Base-by-base conservation (phyloP, 2,888 invertebrate genomes). In the Drosophila fungiperda region DNA sequence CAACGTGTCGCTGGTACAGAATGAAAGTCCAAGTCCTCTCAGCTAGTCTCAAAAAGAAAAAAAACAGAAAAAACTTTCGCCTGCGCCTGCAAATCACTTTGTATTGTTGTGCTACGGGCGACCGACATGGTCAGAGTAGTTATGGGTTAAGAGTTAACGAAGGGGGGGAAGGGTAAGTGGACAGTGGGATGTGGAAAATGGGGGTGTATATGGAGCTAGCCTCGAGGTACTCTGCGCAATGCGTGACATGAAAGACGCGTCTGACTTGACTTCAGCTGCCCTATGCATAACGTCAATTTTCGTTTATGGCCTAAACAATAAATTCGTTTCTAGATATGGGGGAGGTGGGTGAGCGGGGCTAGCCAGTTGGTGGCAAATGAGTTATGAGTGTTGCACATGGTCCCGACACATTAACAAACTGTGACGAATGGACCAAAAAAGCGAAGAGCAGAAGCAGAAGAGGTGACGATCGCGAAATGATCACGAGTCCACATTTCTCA, bases 301-400 rank as follows among this genome's bases (percentile, higher is more conserved):
- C 84, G 84, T 89, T 76, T 89, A 74, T 83, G 89, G 89, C 71
- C 76, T 60, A 68, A 80, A 84, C 89, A 84, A 84, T 84, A 89
- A 87, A 87, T 84, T 76, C 73, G 74, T 80, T 87, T 87, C 71
- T 70, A 80, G 83, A 15, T 23, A 8, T 17, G 6, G 20, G 85
- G 73, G 83, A 71, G 5, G 3, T 3, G 85, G 82, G 35, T 12
- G 11, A n/a, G 6, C 7, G 12, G 9, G n/a, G 76, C 68, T 88
- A 76, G 71, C 82, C 71, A 82, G 85, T 89, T 86, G 83, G 75
- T 62, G 78, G 76, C 80, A 78, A 87, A 86, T 86, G 86, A 86
- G 83, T 86, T 86, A 86, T 85, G 88, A 69, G 80, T 89, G 86
- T 83, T 83, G 83, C 85, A 84, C 83, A 83, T 73, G 78, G 89